Percentiles rank a stretch among this genome's conserved stretches.
These are phyloP conservation scores for Alloplasta piceator DNA, from an alignment of 2,888 invertebrate species.

Conservation along the genomic window DNA sequence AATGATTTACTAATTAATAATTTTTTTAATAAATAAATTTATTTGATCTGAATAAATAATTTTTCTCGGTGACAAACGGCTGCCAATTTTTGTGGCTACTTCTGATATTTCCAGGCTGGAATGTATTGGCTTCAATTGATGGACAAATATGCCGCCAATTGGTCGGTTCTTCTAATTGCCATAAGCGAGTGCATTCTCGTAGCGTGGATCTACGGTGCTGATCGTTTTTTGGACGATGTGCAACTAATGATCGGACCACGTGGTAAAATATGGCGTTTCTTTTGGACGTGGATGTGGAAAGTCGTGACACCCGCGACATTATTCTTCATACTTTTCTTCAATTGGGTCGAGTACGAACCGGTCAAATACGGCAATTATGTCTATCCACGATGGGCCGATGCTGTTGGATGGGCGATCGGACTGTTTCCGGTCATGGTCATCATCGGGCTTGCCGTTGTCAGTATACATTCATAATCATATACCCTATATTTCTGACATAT, in stretches of 20 bases:
- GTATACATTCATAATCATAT: constrained; percentile 57
- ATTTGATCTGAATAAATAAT: neutral
- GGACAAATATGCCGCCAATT: constrained; percentile 92
- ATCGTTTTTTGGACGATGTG: constrained; percentile 91
- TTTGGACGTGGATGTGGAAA: constrained; percentile 92
- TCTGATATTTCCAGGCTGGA: constrained; percentile 85
- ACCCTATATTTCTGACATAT: too few species aligned
- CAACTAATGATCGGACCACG: constrained; percentile 91
- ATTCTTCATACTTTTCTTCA: constrained; percentile 90
- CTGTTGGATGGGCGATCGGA: constrained; percentile 90
- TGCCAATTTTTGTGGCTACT: neutral
- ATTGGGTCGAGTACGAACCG: constrained; percentile 91
- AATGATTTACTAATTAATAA: too few species aligned
- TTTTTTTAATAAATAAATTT: neutral
- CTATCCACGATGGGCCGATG: constrained; percentile 92
- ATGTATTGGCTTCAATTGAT: constrained; percentile 92
- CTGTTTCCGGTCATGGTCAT: constrained; percentile 90
- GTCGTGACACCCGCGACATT: constrained; percentile 90
- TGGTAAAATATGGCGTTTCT: constrained; percentile 87
- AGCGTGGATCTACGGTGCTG: constrained; percentile 93
- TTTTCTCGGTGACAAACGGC: neutral
- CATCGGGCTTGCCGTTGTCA: constrained; percentile 81
- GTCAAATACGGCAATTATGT: constrained; percentile 89
- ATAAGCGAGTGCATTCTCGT: constrained; percentile 91
- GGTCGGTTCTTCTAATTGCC: constrained; percentile 90